Evolutionary conservation across 2,113 vertebrate species (phyloP), one percentile per base, ranked within the genome.

Genomic region (Percopsis transmontana): DNA sequence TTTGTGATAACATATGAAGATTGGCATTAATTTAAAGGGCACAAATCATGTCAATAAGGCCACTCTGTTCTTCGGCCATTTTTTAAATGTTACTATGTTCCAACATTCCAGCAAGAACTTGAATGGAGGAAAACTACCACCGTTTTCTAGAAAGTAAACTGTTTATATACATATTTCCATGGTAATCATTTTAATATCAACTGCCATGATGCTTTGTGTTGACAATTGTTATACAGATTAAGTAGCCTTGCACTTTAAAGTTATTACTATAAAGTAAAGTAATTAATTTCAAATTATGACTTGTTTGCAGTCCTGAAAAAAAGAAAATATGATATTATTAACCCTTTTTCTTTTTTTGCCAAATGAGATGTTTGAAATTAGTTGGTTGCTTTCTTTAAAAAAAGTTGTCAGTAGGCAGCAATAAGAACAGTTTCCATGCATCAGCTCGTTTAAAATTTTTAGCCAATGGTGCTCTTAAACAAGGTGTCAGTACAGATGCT

Each of bases 41-140:
- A 44, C 14, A 21, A 18, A 18, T 62, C 18, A 40, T 4, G 58
- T 47, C n/a, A 8, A 59, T 19, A 21, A 15, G 68, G 76, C 40
- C 76, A n/a, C 7, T 70, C 77, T 74, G 48, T 45, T 79, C 14
- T 44, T 18, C 23, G 65, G 69, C 59, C 56, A 2, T 53, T 59
- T 83, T 74, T 74, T 68, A 64, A 64, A 60, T 54, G 5, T 23
- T 45, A 44, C 60, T 62, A 83, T 85, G 85, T 85, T 88, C 86
- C 86, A 74, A 44, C 64, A 58, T 69, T 69, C 23, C 45, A 0
- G 81, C 52, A 44, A 80, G 58, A 57, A 71, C 55, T 73, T 58
- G 63, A 58, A 72, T 61, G 54, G 64, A 78, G 54, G 58, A 56
- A 53, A 10, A 50, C 27, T 5, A 7, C 50, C 10, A 3, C 33